Evolutionary conservation across 2,888 invertebrate genomes (phyloP), one percentile per base, ranked within the genome.

Genomic region (Acanthococcus lagerstroemiae): DNA sequence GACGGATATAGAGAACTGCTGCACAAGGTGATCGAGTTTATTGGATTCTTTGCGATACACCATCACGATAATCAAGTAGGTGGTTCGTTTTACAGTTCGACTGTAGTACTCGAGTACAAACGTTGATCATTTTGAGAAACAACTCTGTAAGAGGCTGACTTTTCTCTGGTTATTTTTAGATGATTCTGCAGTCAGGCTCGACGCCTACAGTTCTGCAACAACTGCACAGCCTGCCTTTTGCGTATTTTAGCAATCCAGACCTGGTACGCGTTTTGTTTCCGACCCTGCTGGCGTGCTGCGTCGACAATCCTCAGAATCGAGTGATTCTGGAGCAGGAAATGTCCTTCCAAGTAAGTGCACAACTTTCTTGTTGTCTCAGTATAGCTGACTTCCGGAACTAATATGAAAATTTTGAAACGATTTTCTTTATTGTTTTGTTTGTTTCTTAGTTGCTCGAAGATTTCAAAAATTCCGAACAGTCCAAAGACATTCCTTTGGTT

Each of bases 41-140:
- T 91, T 46, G 92, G 92, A 15, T 90, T 87, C 78, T 90, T 92
- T 73, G 85, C 90, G 26, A 85, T 88, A 65, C 84, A 86, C 73
- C 88, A 90, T 75, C 79, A 79, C 44, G 86, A 87, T 70, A 88
- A 88, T 76, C 88, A 89, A 84, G 87, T 87, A 76, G 75, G 63
- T 48, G 5, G 52, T 22, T 22, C 19, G n/a, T 4, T 21, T 52
- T 52, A 12, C 52, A 21, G 17, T 21, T 6, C 52, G 21, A 19
- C 22, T n/a, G 4, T 4, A 4, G 15, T 45, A 17, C 15, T 15
- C n/a, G n/a, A n/a, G n/a, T n/a, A n/a, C n/a, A n/a, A n/a, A n/a
- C n/a, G n/a, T n/a, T n/a, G n/a, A n/a, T n/a, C 37, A 30, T 9
- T 9, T 30, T 30, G 37, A 30, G 15, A 15, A 30, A n/a, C 7